Percentiles rank a stretch among this genome's conserved stretches.
These are phyloP conservation scores for Drosophila sordidula DNA, from an alignment of 2,888 invertebrate genomes.

Conservation along the genomic window DNA sequence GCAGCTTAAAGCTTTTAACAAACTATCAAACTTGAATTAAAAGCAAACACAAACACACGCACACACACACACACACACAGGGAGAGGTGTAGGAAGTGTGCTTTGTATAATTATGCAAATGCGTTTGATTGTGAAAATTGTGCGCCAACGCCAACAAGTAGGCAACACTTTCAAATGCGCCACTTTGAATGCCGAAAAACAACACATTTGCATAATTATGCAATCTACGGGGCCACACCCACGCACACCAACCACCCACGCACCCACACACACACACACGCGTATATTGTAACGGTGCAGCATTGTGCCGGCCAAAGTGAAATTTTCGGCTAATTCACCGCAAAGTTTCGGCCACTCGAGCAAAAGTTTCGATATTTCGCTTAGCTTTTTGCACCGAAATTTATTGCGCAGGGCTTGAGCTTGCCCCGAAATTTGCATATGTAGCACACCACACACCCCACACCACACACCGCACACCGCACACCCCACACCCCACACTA, in stretches of 20 bases:
- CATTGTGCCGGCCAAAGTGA: conserved; percentile 38
- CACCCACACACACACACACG: conserved; percentile 15
- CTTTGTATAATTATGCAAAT: conserved; percentile 78
- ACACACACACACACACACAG: conserved; percentile 11
- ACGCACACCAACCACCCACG: conserved; percentile 22
- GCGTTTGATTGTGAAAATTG: conserved; percentile 77
- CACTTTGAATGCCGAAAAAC: conserved; percentile 73
- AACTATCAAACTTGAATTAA: conserved; percentile 80
- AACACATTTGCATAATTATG: conserved; percentile 82
- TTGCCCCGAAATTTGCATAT: conserved; percentile 55
- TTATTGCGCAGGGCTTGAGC: conserved; percentile 55
- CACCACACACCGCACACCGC: not conserved
- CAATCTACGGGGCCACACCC: conserved; percentile 69
- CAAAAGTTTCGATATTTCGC: conserved; percentile 66
- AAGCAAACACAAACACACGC: conserved; percentile 39
- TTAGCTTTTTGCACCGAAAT: conserved; percentile 59
- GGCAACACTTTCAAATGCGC: conserved; percentile 74
- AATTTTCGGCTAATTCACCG: conserved; percentile 64
- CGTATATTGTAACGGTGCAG: conserved; percentile 4
- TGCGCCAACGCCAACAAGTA: conserved; percentile 65
- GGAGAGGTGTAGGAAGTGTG: conserved; percentile 27
- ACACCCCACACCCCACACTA: not conserved
- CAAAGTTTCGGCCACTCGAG: conserved; percentile 56
- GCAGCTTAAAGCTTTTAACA: conserved; percentile 67
- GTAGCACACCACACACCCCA: conserved; percentile 19